Evolutionary conservation across 1,140 invertebrate genomes (phyloP), one percentile per base, ranked within the genome.

Genomic region (Cydia pomonella): DNA sequence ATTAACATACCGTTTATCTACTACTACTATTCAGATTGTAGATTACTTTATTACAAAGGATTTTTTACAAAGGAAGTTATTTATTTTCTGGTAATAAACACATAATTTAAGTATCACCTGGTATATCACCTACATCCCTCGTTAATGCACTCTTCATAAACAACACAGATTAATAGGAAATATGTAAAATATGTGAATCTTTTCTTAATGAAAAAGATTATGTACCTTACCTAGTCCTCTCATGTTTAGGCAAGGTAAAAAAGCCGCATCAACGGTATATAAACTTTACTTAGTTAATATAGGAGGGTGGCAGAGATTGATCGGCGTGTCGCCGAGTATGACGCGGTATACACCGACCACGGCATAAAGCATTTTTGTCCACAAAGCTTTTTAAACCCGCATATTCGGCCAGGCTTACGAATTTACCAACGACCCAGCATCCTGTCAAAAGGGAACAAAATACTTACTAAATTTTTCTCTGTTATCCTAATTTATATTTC

Each of bases 271-370:
- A 69, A 18, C 16, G 64, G 64, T 69, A 27, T 69, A 69, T 69
- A 21, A 18, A 69, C n/a, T 21, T 21, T 16, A 59, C 53, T 66
- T 33, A 66, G 6, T 18, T 33, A 23, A 3, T 29, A 21, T 7
- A 27, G 12, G 29, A 18, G 33, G 29, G n/a, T 69, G 64, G 64
- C 64, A 69, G 64, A 69, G 64, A 69, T 69, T 69, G 64, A 69
- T 69, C 64, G 64, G 64, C 64, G 64, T 69, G 29, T 69, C 64
- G 18, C 29, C 16, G 29, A 69, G 64, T 69, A 69, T 69, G 64
- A 69, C 64, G 63, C 13, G 29, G 64, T 59, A 59, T 12, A 23
- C 53, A 4, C 18, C 53, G 53, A 12, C 53, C 53, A 59, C 53
- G 53, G 9, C 53, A 59, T 59, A 59, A 59, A 59, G 53, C 53